Conservation (phyloP, 2,113 vertebrate genomes). For the Lepus europaeus region DNA sequence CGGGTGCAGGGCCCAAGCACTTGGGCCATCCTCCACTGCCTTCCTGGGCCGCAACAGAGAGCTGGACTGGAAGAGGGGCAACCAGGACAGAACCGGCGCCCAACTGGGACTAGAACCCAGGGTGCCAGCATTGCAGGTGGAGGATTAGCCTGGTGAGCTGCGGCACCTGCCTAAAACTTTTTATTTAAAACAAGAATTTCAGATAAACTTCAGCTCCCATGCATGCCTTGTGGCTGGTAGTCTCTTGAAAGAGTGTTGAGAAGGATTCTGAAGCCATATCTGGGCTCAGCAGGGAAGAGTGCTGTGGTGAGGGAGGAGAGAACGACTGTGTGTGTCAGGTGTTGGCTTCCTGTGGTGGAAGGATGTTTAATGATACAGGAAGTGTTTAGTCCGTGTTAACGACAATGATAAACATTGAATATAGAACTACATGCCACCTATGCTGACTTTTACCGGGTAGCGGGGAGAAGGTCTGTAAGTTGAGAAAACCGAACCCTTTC, state of each 20-base stretch:
- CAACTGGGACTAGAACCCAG: too few relatives aligned
- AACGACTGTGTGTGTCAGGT: neutral
- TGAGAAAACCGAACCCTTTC: conserved; percentile 43
- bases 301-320: neutral
- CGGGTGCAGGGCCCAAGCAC: too few relatives aligned
- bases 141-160: too few relatives aligned
- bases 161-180: neutral
- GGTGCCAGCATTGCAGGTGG: too few relatives aligned
- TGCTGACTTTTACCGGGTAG: neutral
- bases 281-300: neutral
- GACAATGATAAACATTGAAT: neutral
- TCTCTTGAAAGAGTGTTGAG: neutral
- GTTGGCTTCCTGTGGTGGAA: neutral
- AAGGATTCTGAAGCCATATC: neutral
- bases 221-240: neutral
- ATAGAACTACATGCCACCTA: neutral
- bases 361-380: neutral
- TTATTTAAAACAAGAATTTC: conserved; percentile 51
- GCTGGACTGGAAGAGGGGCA: too few relatives aligned
- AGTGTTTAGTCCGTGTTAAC: neutral
- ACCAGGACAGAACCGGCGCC: too few relatives aligned
- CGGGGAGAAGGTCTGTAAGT: neutral
- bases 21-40: too few relatives aligned
- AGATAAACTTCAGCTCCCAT: conserved; percentile 1
- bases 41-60: too few relatives aligned